Evolutionary conservation across 2,888 invertebrate genomes (phyloP).

Genomic region (Drosophila prostipennis): DNA sequence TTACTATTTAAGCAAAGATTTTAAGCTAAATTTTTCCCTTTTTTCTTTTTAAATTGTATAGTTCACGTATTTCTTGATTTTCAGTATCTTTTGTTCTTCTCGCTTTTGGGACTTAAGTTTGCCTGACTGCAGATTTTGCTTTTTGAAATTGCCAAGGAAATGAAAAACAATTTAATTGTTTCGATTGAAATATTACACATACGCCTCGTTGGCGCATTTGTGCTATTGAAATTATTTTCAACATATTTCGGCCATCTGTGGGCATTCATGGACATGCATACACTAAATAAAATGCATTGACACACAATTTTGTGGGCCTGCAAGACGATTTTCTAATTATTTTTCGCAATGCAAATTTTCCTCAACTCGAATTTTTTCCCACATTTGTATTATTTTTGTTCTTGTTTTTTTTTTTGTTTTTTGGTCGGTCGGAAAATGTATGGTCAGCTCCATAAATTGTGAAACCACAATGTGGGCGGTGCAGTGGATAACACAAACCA

Average conservation of each 20-base stretch:
- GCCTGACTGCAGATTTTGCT: neutral
- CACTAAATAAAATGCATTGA: slow-evolving; percentile 50
- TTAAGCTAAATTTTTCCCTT: too few relatives aligned
- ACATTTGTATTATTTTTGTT: too few relatives aligned
- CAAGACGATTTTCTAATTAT: slow-evolving; percentile 59
- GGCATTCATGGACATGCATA: slow-evolving; percentile 32
- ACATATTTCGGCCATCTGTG: neutral
- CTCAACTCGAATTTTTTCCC: neutral
- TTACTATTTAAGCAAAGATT: too few relatives aligned
- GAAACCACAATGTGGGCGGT: slow-evolving; percentile 54
- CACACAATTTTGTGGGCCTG: slow-evolving; percentile 25
- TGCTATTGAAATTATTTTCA: neutral
- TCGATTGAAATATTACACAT: slow-evolving; percentile 23
- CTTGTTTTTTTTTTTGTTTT: too few relatives aligned
- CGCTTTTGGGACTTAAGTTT: neutral
- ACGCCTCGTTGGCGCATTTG: slow-evolving; percentile 11
- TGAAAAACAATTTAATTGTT: slow-evolving; percentile 14
- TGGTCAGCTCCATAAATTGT: slow-evolving; percentile 60
- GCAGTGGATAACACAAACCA: slow-evolving; percentile 13
- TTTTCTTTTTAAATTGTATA: too few relatives aligned
- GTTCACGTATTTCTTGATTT: too few relatives aligned
- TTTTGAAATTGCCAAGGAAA: neutral
- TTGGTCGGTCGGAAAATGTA: neutral
- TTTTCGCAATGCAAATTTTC: slow-evolving; percentile 36
- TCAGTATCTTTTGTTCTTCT: neutral